phyloP scores from a whole-genome alignment of 2,888 invertebrate species.

The Euplexia lucipara region DNA sequence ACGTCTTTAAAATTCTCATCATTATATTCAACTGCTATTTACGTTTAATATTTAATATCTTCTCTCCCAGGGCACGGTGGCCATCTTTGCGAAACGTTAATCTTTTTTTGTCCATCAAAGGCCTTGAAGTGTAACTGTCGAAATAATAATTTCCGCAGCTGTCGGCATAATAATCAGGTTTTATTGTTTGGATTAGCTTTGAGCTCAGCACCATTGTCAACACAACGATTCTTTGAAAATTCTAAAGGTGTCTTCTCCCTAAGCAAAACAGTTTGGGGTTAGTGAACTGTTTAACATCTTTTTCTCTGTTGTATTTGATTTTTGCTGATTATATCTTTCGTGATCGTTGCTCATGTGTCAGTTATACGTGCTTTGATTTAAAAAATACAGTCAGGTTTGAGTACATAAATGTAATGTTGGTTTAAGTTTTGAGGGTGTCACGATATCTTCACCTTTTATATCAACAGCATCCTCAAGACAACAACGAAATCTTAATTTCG shows the following conservation, averaged over 20 bases:
- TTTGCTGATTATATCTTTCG: constrained; percentile 31
- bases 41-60: constrained; percentile 18
- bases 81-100: constrained; percentile 25
- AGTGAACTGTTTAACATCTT: constrained; percentile 45
- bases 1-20: constrained; percentile 1
- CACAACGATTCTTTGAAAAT: constrained; percentile 21
- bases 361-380: constrained; percentile 49
- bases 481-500: not conserved
- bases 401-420: constrained; percentile 27
- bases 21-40: not conserved
- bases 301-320: constrained; percentile 29
- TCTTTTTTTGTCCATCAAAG: constrained; percentile 26
- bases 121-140: constrained; percentile 49
- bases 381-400: constrained; percentile 24
- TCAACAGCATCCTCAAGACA: not conserved
- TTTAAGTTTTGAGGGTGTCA: constrained; percentile 18
- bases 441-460: constrained; percentile 15
- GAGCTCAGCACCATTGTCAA: constrained; percentile 41
- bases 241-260: constrained; percentile 24
- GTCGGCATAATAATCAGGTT: constrained; percentile 55
- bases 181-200: constrained; percentile 52
- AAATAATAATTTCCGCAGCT: constrained; percentile 61
- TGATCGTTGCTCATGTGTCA: constrained; percentile 28
- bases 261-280: constrained; percentile 36
- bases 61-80: constrained; percentile 3